Conservation (phyloP, 2,797 vertebrate species). For the Emydoidea blandingii region DNA sequence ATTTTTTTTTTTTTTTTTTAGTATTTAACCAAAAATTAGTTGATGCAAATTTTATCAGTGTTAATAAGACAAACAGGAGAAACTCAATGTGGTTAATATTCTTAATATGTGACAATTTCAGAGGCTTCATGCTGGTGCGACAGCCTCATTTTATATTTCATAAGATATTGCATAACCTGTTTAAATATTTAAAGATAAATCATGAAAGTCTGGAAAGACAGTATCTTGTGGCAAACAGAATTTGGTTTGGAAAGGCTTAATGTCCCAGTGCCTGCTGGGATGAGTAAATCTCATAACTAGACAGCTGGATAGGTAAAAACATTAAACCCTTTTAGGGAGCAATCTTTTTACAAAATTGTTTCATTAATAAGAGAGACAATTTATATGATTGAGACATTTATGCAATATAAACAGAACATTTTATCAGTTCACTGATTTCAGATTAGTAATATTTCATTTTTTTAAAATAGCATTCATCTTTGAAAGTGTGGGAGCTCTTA, state of each 20-base stretch:
- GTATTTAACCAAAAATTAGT: slow-evolving; percentile 62
- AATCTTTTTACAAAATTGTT: slow-evolving; percentile 80
- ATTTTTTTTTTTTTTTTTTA: background rate
- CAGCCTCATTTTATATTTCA: slow-evolving; percentile 76
- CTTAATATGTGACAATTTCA: slow-evolving; percentile 73
- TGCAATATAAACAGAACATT: slow-evolving; percentile 73
- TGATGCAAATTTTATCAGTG: slow-evolving; percentile 65
- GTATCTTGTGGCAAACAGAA: slow-evolving; percentile 74
- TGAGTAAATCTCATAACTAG: slow-evolving; percentile 73
- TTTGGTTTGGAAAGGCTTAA: slow-evolving; percentile 75
- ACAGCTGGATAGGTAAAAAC: slow-evolving; percentile 75
- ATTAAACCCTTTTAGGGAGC: slow-evolving; percentile 76
- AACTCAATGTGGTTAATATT: slow-evolving; percentile 71
- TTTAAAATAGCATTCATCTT: slow-evolving; percentile 60
- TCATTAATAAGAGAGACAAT: slow-evolving; percentile 82
- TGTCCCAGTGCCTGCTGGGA: slow-evolving; percentile 60
- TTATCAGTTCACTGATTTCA: slow-evolving; percentile 71
- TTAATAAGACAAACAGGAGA: slow-evolving; percentile 42
- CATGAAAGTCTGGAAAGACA: slow-evolving; percentile 71
- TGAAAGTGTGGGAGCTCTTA: slow-evolving; percentile 53
- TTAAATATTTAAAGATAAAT: slow-evolving; percentile 81
- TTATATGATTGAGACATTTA: slow-evolving; percentile 77
- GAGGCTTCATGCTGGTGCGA: slow-evolving; percentile 65
- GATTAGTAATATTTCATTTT: slow-evolving; percentile 63
- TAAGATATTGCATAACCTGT: slow-evolving; percentile 67